Conservation (phyloP, 2,888 invertebrate species). For the Pyrocoelia pectoralis region DNA sequence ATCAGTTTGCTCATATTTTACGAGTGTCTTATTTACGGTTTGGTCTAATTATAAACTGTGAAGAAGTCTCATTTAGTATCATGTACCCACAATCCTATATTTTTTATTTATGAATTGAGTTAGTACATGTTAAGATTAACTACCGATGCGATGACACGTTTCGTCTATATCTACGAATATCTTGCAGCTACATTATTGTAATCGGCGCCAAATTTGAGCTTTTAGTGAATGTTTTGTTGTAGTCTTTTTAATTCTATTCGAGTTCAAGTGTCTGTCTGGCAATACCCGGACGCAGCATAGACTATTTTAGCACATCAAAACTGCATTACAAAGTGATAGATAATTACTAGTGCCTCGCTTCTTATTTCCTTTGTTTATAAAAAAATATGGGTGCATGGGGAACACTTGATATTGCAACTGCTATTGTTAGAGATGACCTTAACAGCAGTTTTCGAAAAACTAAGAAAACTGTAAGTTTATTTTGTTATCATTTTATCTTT, state of each 20-base stretch:
- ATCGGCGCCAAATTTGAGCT: constrained; percentile 16
- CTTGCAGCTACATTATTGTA: constrained; percentile 4
- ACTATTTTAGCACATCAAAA: constrained; percentile 38
- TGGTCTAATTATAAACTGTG: constrained; percentile 12
- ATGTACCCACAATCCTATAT: background rate
- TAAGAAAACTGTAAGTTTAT: constrained; percentile 53
- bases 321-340: constrained; percentile 17
- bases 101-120: background rate
- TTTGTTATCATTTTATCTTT: no score
- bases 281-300: constrained; percentile 39
- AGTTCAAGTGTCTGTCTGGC: constrained; percentile 33
- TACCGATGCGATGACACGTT: background rate
- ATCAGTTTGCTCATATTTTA: background rate
- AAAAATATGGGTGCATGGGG: constrained; percentile 76
- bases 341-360: constrained; percentile 23
- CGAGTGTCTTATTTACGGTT: background rate
- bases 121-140: background rate
- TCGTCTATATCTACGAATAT: background rate
- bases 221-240: background rate
- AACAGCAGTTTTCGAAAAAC: constrained; percentile 60
- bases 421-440: constrained; percentile 74
- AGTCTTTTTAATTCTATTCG: constrained; percentile 22
- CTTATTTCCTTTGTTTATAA: background rate
- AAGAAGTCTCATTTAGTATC: background rate
- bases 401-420: constrained; percentile 66